Conservation (phyloP, 2,113 vertebrate genomes). For the Tautogolabrus adspersus region DNA sequence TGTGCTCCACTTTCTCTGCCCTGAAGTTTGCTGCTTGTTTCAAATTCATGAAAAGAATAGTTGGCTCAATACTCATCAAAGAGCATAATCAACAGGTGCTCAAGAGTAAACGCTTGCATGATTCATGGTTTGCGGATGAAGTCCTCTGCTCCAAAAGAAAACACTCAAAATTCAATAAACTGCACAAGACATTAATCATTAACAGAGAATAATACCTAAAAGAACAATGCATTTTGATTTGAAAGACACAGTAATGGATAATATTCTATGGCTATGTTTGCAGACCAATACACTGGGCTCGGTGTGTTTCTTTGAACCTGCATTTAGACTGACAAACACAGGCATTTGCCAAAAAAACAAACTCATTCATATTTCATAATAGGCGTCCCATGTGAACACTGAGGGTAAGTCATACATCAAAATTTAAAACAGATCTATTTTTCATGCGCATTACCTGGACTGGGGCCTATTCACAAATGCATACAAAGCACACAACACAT, state of each 20-base stretch:
- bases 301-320: conserved; percentile 70
- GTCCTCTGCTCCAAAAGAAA: conserved; percentile 39
- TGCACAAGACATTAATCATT: conserved; percentile 72
- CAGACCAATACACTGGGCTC: conserved; percentile 46
- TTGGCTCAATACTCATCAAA: conserved; percentile 34
- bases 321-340: conserved; percentile 74
- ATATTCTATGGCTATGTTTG: conserved; percentile 73
- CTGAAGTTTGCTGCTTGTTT: not conserved
- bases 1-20: not conserved
- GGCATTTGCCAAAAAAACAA: conserved; percentile 71
- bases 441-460: conserved; percentile 26
- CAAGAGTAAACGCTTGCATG: conserved; percentile 62
- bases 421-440: conserved; percentile 62
- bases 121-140: conserved; percentile 63
- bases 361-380: conserved; percentile 77
- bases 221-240: conserved; percentile 70
- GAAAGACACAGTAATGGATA: conserved; percentile 69
- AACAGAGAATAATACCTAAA: conserved; percentile 59
- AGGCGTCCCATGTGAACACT: conserved; percentile 63
- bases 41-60: conserved; percentile 43
- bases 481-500: conserved; percentile 41
- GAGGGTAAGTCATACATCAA: conserved; percentile 73
- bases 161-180: conserved; percentile 51
- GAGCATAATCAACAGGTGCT: conserved; percentile 68
- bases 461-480: conserved; percentile 36